Evolutionary conservation across 2,888 invertebrate species (phyloP), one percentile per base, ranked within the genome.

Genomic region (Steinernema hermaphroditum): DNA sequence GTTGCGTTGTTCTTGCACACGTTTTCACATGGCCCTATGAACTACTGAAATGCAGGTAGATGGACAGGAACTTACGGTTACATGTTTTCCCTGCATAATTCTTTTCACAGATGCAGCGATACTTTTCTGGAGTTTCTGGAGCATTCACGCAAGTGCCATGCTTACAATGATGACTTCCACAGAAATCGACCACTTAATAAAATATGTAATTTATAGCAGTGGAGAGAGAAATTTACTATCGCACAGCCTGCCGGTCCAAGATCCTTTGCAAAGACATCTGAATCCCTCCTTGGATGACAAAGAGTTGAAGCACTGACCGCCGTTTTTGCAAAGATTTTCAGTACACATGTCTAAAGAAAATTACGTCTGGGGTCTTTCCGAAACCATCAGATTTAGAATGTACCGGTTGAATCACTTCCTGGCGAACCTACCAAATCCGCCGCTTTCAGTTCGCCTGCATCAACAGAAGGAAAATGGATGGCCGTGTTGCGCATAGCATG

Each of bases 61-160:
- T 29, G 4, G 43, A 24, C 34, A 22, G 37, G 29, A 37, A 72
- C 74, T 70, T 44, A 80, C 79, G 70, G 62, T 79, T 75, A 68
- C 80, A 80, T 12, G 73, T 70, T 9, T 74, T 76, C 0, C 80
- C 80, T 0, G 77, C 77, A 9, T 72, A 77, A 27, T 76, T 76
- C 24, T 74, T 72, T 32, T 54, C 44, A 68, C 80, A 80, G 32
- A 76, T 49, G 69, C 80, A 80, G 0, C 72, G 71, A 57, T 77
- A 80, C 62, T 62, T 62, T 1, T 74, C 69, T 32, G 71, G 69
- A 9, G 71, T 75, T 24, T 46, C 46, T 29, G 72, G 69, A 37
- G 76, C 78, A 68, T 76, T 78, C 41, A 69, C 49, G 32, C 80
- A 80, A 2, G 76, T 77, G 16, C 77, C 71, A 27, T 77, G 74